Conservation (phyloP, 1,140 invertebrate species). For the Trissolcus basalis region DNA sequence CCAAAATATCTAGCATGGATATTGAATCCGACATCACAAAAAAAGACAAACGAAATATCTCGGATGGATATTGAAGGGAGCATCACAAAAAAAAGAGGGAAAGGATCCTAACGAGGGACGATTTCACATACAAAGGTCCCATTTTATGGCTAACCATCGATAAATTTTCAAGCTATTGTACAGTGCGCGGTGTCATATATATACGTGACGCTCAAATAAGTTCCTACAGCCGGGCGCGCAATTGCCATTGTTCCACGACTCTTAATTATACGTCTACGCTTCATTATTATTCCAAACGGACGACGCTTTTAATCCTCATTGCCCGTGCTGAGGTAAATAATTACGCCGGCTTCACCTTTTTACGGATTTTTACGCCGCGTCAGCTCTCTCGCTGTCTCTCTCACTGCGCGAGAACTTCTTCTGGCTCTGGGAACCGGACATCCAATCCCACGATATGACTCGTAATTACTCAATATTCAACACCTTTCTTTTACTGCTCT, state of each 20-base stretch:
- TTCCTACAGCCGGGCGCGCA: slow-evolving; percentile 48
- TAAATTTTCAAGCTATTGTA: slow-evolving; percentile 61
- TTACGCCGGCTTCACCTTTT: slow-evolving; percentile 49
- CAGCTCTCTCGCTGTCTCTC: slow-evolving; percentile 7
- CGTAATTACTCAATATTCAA: slow-evolving; percentile 39
- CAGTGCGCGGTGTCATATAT: slow-evolving; percentile 49
- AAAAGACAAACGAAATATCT: no score
- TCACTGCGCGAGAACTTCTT: slow-evolving; percentile 14
- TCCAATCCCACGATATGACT: slow-evolving; percentile 41
- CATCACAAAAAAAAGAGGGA: slow-evolving; percentile 48
- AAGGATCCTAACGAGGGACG: slow-evolving; percentile 64
- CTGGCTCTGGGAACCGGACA: slow-evolving; percentile 1
- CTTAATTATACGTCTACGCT: slow-evolving; percentile 57
- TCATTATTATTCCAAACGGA: slow-evolving; percentile 56
- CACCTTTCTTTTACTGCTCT: slow-evolving; percentile 14
- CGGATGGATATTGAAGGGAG: slow-evolving; percentile 71
- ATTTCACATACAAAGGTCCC: slow-evolving; percentile 65
- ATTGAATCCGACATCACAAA: no score
- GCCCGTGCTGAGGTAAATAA: slow-evolving; percentile 48
- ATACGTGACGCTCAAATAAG: slow-evolving; percentile 52
- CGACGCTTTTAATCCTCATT: slow-evolving; percentile 56
- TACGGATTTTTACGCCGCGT: slow-evolving; percentile 16
- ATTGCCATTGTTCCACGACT: slow-evolving; percentile 56
- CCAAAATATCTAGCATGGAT: slow-evolving; percentile 73
- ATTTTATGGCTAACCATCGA: slow-evolving; percentile 67